Evolutionary conservation across 2,797 vertebrate species (phyloP).

Genomic region (Oreortyx pictus): DNA sequence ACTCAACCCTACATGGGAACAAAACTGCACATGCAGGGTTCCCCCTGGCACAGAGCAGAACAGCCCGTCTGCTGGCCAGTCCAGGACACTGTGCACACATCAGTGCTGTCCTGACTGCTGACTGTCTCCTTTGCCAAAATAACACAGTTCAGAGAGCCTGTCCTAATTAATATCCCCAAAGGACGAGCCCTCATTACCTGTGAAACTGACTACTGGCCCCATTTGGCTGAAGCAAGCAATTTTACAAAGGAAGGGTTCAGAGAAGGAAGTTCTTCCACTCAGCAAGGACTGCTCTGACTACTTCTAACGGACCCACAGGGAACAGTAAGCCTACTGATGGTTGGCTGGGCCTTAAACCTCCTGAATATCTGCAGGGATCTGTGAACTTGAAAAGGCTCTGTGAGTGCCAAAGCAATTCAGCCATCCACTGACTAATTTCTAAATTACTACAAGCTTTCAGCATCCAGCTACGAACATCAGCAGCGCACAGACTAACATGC

Average conservation of each 20-base stretch:
- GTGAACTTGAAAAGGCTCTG: slow-evolving; percentile 11
- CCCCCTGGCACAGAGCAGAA: neutral
- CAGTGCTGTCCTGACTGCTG: neutral
- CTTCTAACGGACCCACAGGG: neutral
- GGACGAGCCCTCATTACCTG: neutral
- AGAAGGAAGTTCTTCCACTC: neutral
- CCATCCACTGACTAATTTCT: neutral
- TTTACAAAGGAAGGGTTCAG: neutral
- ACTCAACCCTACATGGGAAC: neutral
- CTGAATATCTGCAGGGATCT: neutral
- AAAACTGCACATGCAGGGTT: neutral
- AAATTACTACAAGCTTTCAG: neutral
- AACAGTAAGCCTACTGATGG: neutral
- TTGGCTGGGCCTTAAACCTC: neutral
- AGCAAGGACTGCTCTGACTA: neutral
- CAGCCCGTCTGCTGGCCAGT: neutral
- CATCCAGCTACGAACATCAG: neutral
- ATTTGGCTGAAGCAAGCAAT: neutral
- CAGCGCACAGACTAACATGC: rapidly evolving
- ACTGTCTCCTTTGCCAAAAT: neutral
- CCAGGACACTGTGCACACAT: neutral
- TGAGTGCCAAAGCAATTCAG: neutral
- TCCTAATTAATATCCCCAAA: neutral
- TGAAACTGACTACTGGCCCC: neutral
- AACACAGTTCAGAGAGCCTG: neutral